Conservation (phyloP, 2,888 invertebrate species). For the Epinotia brunnichana region DNA sequence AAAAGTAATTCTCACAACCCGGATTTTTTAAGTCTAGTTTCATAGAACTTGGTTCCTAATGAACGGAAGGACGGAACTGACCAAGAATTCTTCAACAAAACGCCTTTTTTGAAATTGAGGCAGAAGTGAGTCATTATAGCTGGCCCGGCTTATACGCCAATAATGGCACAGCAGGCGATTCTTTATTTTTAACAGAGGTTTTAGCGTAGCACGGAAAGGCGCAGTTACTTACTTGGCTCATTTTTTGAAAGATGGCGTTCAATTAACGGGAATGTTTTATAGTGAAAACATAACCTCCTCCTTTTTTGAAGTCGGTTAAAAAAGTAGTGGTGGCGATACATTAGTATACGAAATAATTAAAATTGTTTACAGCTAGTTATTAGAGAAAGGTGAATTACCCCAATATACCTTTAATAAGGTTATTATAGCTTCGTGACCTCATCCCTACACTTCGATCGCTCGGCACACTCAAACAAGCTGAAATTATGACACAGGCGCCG, state of each 20-base stretch:
- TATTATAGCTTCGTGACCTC: neutral
- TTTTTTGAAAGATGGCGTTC: constrained; percentile 11
- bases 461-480: constrained; percentile 53
- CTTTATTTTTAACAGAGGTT: constrained; percentile 19
- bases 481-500: constrained; percentile 63
- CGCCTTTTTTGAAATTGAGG: neutral
- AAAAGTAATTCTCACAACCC: neutral
- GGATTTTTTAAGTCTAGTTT: neutral
- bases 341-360: neutral
- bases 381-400: neutral
- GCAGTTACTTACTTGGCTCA: constrained; percentile 2
- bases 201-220: constrained; percentile 16
- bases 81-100: neutral
- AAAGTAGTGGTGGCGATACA: neutral
- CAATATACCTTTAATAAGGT: neutral
- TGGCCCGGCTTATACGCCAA: neutral
- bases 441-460: constrained; percentile 11
- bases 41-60: neutral
- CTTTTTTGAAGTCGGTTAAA: too few species aligned
- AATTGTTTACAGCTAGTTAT: too few species aligned
- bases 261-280: neutral
- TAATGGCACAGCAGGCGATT: constrained; percentile 34
- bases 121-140: constrained; percentile 7
- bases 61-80: neutral
- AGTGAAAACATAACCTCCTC: too few species aligned